These are phyloP conservation scores for Tragelaphus buxtoni DNA, from an alignment of 2,113 vertebrate species.

Conservation along the genomic window DNA sequence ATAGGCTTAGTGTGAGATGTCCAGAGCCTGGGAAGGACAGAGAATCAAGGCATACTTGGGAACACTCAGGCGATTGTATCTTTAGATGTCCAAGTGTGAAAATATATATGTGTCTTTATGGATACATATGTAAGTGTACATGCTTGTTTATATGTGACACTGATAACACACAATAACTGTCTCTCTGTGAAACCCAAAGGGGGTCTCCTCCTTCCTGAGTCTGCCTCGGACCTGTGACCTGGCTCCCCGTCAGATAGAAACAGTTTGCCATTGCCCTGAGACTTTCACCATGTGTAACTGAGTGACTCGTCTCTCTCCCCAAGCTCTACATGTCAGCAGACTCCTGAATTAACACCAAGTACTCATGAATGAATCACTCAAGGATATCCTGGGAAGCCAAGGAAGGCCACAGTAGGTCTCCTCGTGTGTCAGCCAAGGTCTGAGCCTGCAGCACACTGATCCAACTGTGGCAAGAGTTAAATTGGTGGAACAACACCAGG, in stretches of 20 bases:
- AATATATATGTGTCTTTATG: fast-evolving
- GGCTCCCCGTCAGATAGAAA: neutral
- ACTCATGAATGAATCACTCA: neutral
- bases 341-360: neutral
- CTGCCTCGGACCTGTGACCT: neutral
- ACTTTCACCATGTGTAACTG: neutral
- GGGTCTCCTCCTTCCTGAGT: neutral
- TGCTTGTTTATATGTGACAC: neutral
- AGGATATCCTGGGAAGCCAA: neutral
- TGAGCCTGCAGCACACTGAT: neutral
- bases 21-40: neutral
- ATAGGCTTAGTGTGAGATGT: neutral
- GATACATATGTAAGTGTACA: too few species aligned
- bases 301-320: neutral
- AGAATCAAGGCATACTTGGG: neutral
- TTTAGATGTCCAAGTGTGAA: neutral
- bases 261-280: neutral
- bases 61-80: neutral
- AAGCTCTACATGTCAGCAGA: neutral
- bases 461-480: neutral
- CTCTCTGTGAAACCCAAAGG: neutral
- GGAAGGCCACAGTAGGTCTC: neutral
- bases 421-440: fast-evolving
- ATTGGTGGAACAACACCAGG: neutral
- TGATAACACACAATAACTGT: neutral